These are phyloP conservation scores for Pluvialis apricaria DNA, from an alignment of 2,113 vertebrate species.

Conservation along the genomic window DNA sequence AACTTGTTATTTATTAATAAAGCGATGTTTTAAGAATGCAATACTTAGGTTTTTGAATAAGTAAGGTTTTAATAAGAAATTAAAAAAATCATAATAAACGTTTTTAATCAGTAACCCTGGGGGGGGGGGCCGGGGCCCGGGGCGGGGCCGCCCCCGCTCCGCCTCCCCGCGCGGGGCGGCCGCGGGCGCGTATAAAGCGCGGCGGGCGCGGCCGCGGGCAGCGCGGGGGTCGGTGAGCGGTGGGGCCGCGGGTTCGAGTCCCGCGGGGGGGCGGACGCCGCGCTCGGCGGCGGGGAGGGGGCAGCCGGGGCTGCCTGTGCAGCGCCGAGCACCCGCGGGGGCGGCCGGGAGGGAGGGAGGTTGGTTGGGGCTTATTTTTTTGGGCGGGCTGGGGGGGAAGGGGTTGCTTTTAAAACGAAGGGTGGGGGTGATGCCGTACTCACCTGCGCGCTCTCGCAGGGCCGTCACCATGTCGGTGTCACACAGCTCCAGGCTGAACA, in stretches of 20 bases:
- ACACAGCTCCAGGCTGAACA: slow-evolving; percentile 77
- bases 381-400: too few relatives aligned
- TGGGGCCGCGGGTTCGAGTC: not conserved
- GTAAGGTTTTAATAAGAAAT: not conserved
- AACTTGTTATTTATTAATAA: not conserved
- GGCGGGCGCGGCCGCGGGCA: not conserved
- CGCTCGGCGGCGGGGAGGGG: not conserved
- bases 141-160: not conserved
- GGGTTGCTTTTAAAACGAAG: accelerated
- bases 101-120: too few relatives aligned
- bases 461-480: slow-evolving; percentile 69
- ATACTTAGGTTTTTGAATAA: accelerated
- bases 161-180: not conserved
- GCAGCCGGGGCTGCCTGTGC: not conserved
- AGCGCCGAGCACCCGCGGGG: not conserved
- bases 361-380: accelerated
- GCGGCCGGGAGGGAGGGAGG: not conserved
- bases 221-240: not conserved
- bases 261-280: not conserved
- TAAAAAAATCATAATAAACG: not conserved
- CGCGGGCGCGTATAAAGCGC: not conserved
- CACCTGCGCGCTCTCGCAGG: not conserved
- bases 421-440: not conserved
- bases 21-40: accelerated
- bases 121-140: not conserved